These are phyloP conservation scores for Xiphophorus maculatus DNA, from an alignment of 2,113 vertebrate species.

Conservation along the genomic window DNA sequence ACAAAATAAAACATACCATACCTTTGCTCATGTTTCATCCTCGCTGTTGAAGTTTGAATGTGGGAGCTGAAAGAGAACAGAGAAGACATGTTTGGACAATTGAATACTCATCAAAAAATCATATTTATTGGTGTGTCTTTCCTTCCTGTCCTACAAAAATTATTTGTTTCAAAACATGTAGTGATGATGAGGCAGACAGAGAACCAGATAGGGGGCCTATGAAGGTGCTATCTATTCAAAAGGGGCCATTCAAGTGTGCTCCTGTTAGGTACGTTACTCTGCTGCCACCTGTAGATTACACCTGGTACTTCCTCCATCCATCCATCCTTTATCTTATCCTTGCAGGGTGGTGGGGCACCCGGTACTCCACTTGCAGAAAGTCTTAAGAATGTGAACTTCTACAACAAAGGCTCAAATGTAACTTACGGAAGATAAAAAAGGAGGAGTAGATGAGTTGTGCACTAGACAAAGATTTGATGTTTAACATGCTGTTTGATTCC, in stretches of 20 bases:
- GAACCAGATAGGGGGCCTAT: constrained; percentile 7
- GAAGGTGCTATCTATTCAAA: constrained; percentile 30
- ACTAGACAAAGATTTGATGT: constrained; percentile 2
- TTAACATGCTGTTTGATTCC: constrained; percentile 27
- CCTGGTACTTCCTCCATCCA: constrained; percentile 29
- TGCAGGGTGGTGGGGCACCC: too few relatives aligned
- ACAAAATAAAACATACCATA: constrained; percentile 32
- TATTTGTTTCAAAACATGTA: constrained; percentile 46
- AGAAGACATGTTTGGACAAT: constrained; percentile 26
- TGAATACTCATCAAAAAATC: constrained; percentile 3
- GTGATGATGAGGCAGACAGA: constrained; percentile 34
- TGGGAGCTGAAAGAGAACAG: constrained; percentile 64
- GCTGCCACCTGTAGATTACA: constrained; percentile 68
- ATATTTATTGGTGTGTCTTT: neutral
- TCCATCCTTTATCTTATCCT: too few relatives aligned
- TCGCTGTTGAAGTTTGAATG: constrained; percentile 50
- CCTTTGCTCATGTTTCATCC: constrained; percentile 75
- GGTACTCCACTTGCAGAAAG: constrained; percentile 28
- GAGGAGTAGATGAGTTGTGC: neutral
- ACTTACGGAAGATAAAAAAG: neutral
- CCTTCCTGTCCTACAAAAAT: constrained; percentile 21
- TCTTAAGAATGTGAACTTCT: constrained; percentile 34
- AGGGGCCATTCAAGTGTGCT: constrained; percentile 29
- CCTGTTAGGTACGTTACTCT: constrained; percentile 56
- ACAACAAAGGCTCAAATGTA: constrained; percentile 8